Conservation (phyloP, 2,888 invertebrate species). For the Drosophila falleni region DNA sequence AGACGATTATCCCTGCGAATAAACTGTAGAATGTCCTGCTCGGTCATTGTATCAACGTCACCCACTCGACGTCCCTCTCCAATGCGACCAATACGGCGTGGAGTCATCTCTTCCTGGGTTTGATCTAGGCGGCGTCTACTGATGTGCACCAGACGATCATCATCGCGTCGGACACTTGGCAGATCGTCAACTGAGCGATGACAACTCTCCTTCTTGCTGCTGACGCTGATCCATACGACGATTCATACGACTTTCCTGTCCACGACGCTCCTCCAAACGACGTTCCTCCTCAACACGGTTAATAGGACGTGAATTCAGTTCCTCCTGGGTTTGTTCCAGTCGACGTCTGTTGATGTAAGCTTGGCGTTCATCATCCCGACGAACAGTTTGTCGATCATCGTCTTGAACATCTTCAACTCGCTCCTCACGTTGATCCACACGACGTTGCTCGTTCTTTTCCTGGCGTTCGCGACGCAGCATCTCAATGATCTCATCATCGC, state of each 20-base stretch:
- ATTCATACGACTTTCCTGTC: background rate
- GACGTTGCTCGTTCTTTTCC: conserved; percentile 8
- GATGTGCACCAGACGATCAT: conserved; percentile 65
- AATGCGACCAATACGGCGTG: conserved; percentile 46
- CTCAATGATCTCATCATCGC: conserved; percentile 63
- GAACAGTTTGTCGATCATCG: background rate
- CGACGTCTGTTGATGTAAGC: conserved; percentile 22
- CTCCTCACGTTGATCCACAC: background rate
- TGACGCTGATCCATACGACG: conserved; percentile 4
- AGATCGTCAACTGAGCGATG: conserved; percentile 17
- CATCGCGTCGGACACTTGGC: conserved; percentile 48
- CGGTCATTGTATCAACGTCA: conserved; percentile 26
- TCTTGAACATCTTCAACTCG: background rate
- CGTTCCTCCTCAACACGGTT: conserved; percentile 1
- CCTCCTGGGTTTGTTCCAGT: background rate
- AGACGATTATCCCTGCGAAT: conserved; percentile 61
- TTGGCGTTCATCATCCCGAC: conserved; percentile 14
- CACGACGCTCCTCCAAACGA: background rate
- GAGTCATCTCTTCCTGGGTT: conserved; percentile 11
- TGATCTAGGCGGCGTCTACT: conserved; percentile 63
- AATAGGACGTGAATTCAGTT: background rate
- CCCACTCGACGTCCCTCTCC: conserved; percentile 57
- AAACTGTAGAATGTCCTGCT: conserved; percentile 49
- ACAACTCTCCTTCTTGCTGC: background rate
- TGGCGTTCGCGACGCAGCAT: conserved; percentile 53